These are phyloP conservation scores for Bellardia pandia DNA, from an alignment of 2,888 invertebrate species.

Conservation along the genomic window DNA sequence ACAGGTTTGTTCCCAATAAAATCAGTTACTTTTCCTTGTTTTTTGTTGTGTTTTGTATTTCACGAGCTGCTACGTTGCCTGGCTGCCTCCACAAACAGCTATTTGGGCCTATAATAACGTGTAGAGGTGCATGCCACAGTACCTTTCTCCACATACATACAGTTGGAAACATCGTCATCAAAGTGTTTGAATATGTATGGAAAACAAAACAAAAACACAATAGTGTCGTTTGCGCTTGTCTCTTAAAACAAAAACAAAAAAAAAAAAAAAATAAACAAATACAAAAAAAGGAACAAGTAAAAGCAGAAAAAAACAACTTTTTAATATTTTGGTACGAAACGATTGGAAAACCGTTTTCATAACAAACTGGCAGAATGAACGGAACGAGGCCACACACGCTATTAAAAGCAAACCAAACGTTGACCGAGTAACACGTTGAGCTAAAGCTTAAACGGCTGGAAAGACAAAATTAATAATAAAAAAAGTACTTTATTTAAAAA, in stretches of 20 bases:
- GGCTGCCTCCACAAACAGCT: not conserved
- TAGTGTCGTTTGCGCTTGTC: constrained; percentile 68
- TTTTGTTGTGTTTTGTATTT: not conserved
- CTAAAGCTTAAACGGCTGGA: constrained; percentile 41
- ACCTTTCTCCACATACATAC: not conserved
- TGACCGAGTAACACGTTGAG: constrained; percentile 69
- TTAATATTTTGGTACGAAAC: constrained; percentile 36
- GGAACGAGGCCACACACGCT: constrained; percentile 63
- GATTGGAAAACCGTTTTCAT: constrained; percentile 35
- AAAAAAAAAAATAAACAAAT: not conserved
- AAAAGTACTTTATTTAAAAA: constrained; percentile 10
- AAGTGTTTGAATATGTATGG: constrained; percentile 6
- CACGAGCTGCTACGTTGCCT: not conserved
- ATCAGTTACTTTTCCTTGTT: not conserved
- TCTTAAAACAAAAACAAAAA: constrained; percentile 11
- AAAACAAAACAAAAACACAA: constrained; percentile 34
- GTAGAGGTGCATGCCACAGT: not conserved
- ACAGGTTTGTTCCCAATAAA: not conserved
- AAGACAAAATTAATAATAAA: not conserved
- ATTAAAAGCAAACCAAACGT: constrained; percentile 68
- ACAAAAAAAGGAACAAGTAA: constrained; percentile 6
- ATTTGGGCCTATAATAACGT: constrained; percentile 23
- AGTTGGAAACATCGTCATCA: constrained; percentile 19
- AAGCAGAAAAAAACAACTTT: constrained; percentile 39
- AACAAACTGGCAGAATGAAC: constrained; percentile 49